Evolutionary conservation across 2,797 vertebrate genomes (phyloP).

Genomic region (Tauraco hartlaubi): DNA sequence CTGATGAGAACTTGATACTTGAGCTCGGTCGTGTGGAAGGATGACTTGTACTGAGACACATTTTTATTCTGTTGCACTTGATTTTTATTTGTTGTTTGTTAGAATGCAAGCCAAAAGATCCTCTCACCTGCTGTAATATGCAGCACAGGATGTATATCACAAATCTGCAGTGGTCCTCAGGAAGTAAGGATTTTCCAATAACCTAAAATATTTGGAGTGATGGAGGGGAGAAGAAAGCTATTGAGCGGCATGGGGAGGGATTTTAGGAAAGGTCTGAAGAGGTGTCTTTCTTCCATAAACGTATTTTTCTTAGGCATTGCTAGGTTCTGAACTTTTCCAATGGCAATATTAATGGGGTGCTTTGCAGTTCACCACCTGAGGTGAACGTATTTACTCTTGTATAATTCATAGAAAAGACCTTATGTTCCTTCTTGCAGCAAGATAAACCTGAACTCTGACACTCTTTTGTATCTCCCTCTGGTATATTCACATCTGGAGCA

Average conservation of each 20-base stretch:
- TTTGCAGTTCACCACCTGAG: not conserved
- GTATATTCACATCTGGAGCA: not conserved
- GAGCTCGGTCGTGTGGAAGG: not conserved
- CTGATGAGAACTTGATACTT: not conserved
- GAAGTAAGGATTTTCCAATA: not conserved
- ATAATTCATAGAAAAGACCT: not conserved
- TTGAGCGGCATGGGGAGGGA: not conserved
- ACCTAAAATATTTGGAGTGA: not conserved
- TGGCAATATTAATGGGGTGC: not conserved
- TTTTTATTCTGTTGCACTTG: not conserved
- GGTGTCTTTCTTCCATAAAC: not conserved
- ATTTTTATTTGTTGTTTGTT: not conserved
- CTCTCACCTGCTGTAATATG: not conserved
- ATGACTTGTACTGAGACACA: not conserved
- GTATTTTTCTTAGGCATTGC: not conserved
- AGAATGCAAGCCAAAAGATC: not conserved
- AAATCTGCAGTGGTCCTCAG: not conserved
- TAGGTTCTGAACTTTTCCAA: not conserved
- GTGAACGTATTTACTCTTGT: not conserved
- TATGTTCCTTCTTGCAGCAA: not conserved
- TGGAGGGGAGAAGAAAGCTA: not conserved
- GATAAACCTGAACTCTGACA: not conserved
- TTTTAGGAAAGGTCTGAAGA: not conserved
- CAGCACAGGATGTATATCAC: not conserved
- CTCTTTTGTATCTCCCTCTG: not conserved